Evolutionary conservation across 2,888 invertebrate genomes (phyloP).

Genomic region (Tenthredo notha): DNA sequence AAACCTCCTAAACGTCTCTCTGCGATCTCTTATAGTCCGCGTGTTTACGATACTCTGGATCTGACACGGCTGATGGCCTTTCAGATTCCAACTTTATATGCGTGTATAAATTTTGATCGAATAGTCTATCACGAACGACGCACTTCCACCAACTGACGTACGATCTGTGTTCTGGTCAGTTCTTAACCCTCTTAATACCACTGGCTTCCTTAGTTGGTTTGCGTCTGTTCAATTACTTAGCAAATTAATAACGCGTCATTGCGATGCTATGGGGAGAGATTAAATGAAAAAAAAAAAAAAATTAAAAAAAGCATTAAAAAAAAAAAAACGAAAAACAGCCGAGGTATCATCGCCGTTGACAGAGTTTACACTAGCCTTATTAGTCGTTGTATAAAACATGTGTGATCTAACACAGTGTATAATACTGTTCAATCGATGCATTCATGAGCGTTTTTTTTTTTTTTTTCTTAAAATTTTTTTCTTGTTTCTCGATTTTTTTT

Average conservation of each 20-base stretch:
- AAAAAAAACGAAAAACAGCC: background rate
- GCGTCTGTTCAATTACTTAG: slow-evolving; percentile 39
- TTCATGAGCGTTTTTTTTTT: slow-evolving; percentile 15
- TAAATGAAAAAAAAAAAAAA: background rate
- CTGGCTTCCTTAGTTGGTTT: slow-evolving; percentile 32
- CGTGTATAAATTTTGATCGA: slow-evolving; percentile 31
- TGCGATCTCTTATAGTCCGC: slow-evolving; percentile 5
- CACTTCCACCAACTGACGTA: slow-evolving; percentile 47
- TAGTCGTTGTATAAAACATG: background rate
- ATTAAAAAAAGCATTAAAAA: too few relatives aligned
- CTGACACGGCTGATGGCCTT: slow-evolving; percentile 15
- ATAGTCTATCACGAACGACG: slow-evolving; percentile 49
- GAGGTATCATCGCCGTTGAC: slow-evolving; percentile 34
- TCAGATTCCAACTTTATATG: background rate
- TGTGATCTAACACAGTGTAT: background rate
- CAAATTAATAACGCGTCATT: slow-evolving; percentile 20
- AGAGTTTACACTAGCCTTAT: slow-evolving; percentile 22
- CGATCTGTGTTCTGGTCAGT: slow-evolving; percentile 36
- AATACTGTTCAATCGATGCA: slow-evolving; percentile 34
- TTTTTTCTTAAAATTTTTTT: background rate
- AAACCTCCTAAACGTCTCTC: slow-evolving; percentile 21
- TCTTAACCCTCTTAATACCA: slow-evolving; percentile 31
- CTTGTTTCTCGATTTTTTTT: background rate
- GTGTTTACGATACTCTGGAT: slow-evolving; percentile 11
- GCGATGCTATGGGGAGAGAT: background rate